These are phyloP conservation scores for Oscheius myriophilus DNA, from an alignment of 2,888 invertebrate genomes.

Conservation along the genomic window DNA sequence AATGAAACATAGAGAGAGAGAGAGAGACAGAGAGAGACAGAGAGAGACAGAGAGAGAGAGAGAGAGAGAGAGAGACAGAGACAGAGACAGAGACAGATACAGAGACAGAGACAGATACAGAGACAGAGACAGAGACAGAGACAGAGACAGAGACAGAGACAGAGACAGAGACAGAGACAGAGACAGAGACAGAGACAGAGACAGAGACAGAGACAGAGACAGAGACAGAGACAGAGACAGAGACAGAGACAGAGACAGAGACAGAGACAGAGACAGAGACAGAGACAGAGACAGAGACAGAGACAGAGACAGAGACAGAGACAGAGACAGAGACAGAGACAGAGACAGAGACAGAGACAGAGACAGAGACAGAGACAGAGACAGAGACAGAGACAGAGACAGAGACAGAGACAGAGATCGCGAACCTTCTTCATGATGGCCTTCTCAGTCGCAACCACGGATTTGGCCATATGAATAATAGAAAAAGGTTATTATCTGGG, in stretches of 20 bases:
- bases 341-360: background rate
- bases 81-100: background rate
- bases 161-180: background rate
- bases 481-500: no score
- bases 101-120: constrained; percentile 1
- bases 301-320: background rate
- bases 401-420: constrained; percentile 7
- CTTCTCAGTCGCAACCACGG: background rate
- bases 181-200: constrained; percentile 7
- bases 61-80: no score
- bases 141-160: background rate
- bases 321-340: no score
- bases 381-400: constrained; percentile 11
- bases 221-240: background rate
- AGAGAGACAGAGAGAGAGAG: no score
- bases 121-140: constrained; percentile 13
- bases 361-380: background rate
- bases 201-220: constrained; percentile 11
- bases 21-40: no score
- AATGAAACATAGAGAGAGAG: background rate
- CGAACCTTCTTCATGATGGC: background rate
- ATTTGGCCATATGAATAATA: background rate
- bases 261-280: background rate
- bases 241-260: background rate
- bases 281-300: background rate